These are phyloP conservation scores for Nipponia nippon DNA, from an alignment of 2,113 vertebrate genomes.

Conservation along the genomic window DNA sequence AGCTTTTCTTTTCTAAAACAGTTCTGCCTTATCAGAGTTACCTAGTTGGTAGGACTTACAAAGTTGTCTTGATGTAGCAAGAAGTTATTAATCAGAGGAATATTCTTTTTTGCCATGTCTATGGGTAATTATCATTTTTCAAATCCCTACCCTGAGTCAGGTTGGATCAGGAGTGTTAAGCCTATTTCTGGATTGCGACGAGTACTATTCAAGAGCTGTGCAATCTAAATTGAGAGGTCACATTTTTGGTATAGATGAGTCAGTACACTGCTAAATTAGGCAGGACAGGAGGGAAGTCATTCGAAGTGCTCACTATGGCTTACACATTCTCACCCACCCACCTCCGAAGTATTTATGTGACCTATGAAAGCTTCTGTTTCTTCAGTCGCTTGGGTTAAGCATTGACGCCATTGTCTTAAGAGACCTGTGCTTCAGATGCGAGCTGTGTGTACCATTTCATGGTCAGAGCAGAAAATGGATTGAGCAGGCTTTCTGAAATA, in stretches of 20 bases:
- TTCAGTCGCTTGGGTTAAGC: not conserved
- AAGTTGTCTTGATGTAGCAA: not conserved
- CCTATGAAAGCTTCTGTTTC: not conserved
- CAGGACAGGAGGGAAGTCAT: not conserved
- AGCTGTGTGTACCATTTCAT: fast-evolving
- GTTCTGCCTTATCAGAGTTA: not conserved
- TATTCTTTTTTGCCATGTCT: not conserved
- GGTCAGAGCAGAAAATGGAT: not conserved
- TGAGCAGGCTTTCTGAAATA: not conserved
- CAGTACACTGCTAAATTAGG: not conserved
- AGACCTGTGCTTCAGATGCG: not conserved
- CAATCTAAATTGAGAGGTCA: not conserved
- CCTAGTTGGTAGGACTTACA: not conserved
- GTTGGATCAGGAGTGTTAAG: not conserved
- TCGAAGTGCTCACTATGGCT: not conserved
- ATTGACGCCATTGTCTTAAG: fast-evolving
- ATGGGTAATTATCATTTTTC: not conserved
- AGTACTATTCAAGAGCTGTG: not conserved
- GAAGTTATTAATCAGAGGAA: not conserved
- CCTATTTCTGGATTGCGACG: not conserved
- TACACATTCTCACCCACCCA: conserved; percentile 18
- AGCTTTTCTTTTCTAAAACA: not conserved
- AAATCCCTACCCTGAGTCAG: not conserved
- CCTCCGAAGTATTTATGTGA: not conserved
- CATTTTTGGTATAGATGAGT: not conserved